phyloP scores from a whole-genome alignment of 2,113 vertebrate genomes.

The Danionella cerebrum region DNA sequence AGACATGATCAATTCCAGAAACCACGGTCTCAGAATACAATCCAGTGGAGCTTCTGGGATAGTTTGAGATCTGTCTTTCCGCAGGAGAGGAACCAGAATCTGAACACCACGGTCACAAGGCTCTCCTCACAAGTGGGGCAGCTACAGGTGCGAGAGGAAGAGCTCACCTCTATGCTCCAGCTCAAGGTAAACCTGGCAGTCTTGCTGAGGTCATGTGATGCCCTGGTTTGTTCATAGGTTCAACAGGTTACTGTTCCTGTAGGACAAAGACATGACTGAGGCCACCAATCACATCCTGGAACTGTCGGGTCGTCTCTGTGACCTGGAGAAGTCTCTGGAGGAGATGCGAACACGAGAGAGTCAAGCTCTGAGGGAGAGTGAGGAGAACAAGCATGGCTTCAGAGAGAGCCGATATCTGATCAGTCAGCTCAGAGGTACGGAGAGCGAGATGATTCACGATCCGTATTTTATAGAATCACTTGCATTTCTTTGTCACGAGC shows the following conservation, averaged over 20 bases:
- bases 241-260: too few relatives aligned
- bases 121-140: slow-evolving; percentile 76
- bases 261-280: slow-evolving; percentile 78
- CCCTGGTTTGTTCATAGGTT: too few relatives aligned
- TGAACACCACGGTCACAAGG: slow-evolving; percentile 68
- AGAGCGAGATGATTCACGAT: too few relatives aligned
- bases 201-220: too few relatives aligned
- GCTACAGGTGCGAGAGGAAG: slow-evolving; percentile 79
- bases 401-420: slow-evolving; percentile 58
- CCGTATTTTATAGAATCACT: too few relatives aligned
- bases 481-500: too few relatives aligned
- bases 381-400: slow-evolving; percentile 62
- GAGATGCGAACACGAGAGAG: slow-evolving; percentile 55
- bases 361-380: slow-evolving; percentile 60
- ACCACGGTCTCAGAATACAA: neutral
- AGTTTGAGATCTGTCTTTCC: neutral
- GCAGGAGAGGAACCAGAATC: slow-evolving; percentile 75
- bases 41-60: neutral
- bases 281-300: slow-evolving; percentile 68
- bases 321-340: slow-evolving; percentile 54
- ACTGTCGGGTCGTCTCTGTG: slow-evolving; percentile 62
- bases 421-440: slow-evolving; percentile 67
- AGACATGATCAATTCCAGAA: neutral
- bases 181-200: slow-evolving; percentile 74
- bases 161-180: slow-evolving; percentile 75